Evolutionary conservation across 2,797 vertebrate genomes (phyloP).

Genomic region (Catharus ustulatus): DNA sequence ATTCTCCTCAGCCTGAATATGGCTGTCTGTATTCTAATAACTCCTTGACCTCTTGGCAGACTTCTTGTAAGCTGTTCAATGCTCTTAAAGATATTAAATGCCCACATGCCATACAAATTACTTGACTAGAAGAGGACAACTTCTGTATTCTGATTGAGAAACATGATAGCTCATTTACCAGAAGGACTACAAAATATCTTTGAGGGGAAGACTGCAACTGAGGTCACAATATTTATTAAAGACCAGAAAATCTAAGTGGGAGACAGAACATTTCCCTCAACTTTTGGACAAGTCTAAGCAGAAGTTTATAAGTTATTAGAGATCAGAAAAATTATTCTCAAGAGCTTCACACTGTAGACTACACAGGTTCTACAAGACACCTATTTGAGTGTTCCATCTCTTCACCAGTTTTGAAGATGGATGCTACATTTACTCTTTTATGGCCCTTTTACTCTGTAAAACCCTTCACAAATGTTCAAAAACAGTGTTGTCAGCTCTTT

Average conservation of each 20-base stretch:
- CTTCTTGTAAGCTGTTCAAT: conserved; percentile 10
- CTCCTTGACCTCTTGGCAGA: conserved; percentile 26
- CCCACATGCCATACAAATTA: neutral
- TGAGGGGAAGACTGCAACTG: neutral
- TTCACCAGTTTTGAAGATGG: neutral
- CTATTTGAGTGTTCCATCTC: neutral
- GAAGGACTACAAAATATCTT: neutral
- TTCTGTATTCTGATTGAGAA: neutral
- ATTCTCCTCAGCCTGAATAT: neutral
- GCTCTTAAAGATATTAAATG: conserved; percentile 57
- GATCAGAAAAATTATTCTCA: neutral
- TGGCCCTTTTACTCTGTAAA: neutral
- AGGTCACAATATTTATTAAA: neutral
- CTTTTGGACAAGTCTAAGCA: neutral
- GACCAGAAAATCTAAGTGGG: neutral
- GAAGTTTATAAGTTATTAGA: neutral
- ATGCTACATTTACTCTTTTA: neutral
- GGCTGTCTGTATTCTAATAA: neutral
- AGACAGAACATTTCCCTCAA: neutral
- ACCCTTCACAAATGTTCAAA: neutral
- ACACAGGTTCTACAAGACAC: neutral
- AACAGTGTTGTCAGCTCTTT: neutral
- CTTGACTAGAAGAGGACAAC: neutral
- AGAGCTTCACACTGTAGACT: neutral
- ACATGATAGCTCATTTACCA: neutral